Evolutionary conservation across 2,888 invertebrate genomes (phyloP), one percentile per base, ranked within the genome.

Genomic region (Alviniconcha strummeri): DNA sequence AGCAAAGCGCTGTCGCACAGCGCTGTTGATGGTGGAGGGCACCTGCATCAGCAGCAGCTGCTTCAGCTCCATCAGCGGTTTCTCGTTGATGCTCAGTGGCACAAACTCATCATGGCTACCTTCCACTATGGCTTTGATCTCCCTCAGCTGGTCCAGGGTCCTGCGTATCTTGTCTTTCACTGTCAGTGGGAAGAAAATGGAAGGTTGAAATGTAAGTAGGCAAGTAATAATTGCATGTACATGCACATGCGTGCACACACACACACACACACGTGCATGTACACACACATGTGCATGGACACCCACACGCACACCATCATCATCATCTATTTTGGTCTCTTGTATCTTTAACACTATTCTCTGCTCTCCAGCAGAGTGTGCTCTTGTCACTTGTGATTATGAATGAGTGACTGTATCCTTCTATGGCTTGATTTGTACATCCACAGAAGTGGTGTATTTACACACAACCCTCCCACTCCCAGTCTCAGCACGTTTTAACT

Each of bases 21-120:
- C 88, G 17, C 88, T 86, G 6, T 87, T 89, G 8, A 91, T 19
- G 8, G 91, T 90, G 15, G 86, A 85, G 5, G 91, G 91, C 4
- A 90, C 81, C 82, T 91, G 90, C 91, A 91, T 91, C 80, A 91
- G 84, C 3, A 90, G 88, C 71, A 90, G 82, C 84, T 90, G 91
- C 83, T 88, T 88, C 19, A 91, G 84, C 36, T 90, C 89, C 15
- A 82, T 57, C 15, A 90, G 85, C 13, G 80, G 83, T 15, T 85
- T 85, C n/a, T 89, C 89, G 69, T 86, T 84, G 8, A 90, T 64
- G 9, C 85, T 82, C 52, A 88, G 87, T 3, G 1, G 74, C 64
- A 86, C 84, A 75, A 89, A 87, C 55, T 87, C 86, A 11, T 85
- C 84, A 81, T 86, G 84, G 56, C 89, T 89, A 2, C 90, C 90